Percentiles rank a stretch among this genome's conserved stretches.
phyloP scores from a whole-genome alignment of 2,888 invertebrate species.

The Seladonia tumulorum region DNA sequence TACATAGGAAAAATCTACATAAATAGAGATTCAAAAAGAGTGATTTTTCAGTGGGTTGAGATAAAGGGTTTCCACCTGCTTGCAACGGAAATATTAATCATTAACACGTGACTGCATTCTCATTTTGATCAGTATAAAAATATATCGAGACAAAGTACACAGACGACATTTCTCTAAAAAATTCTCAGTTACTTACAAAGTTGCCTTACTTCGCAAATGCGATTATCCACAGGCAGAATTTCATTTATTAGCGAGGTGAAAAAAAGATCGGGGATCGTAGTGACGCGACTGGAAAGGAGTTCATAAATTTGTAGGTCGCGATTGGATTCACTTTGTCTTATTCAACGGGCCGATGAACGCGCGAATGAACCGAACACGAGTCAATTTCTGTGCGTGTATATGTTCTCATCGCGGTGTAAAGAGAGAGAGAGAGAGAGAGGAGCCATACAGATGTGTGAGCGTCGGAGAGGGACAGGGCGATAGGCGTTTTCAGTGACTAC shows the following conservation, averaged over 20 bases:
- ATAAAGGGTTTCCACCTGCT: too few relatives aligned
- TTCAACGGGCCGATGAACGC: constrained; percentile 16
- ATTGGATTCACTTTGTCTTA: constrained; percentile 46
- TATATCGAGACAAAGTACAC: too few relatives aligned
- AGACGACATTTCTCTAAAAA: too few relatives aligned
- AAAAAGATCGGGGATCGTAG: background rate
- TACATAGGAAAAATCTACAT: background rate
- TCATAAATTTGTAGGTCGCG: constrained; percentile 20
- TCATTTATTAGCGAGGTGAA: background rate
- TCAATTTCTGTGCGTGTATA: constrained; percentile 3
- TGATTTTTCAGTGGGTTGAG: too few relatives aligned
- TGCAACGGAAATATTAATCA: too few relatives aligned
- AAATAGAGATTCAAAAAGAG: background rate
- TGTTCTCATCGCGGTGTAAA: background rate
- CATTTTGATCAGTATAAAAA: too few relatives aligned
- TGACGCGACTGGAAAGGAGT: background rate
- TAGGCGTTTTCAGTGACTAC: constrained; percentile 68
- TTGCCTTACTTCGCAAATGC: background rate
- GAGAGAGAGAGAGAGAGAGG: background rate
- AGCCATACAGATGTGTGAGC: background rate
- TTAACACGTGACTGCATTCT: too few relatives aligned
- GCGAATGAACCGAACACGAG: constrained; percentile 29
- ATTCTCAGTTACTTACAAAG: too few relatives aligned
- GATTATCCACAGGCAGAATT: background rate
- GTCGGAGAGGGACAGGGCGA: constrained; percentile 27